Evolutionary conservation across 2,888 invertebrate species (phyloP), one percentile per base, ranked within the genome.

Genomic region (Lamproptera curius): DNA sequence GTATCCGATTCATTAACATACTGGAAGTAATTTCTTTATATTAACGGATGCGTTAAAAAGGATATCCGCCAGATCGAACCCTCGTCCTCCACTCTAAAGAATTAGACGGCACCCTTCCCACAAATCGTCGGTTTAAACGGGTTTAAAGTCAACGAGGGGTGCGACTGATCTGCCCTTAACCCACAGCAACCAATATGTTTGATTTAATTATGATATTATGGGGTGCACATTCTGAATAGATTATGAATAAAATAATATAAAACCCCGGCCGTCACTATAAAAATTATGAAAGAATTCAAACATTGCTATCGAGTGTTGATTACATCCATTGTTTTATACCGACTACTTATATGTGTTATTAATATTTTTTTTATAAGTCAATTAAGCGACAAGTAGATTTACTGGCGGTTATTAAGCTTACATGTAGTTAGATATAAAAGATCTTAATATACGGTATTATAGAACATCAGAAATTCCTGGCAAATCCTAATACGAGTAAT

Each of bases 51-150:
- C n/a, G n/a, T n/a, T n/a, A n/a, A n/a, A n/a, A n/a, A n/a, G n/a
- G n/a, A n/a, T n/a, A n/a, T n/a, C n/a, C n/a, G n/a, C n/a, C n/a
- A n/a, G n/a, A n/a, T n/a, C n/a, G n/a, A n/a, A n/a, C n/a, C n/a
- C n/a, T n/a, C n/a, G n/a, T n/a, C n/a, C 49, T 54, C 46, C 58
- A 62, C 61, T 63, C 57, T 61, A 64, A 63, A 59, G 57, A 63
- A 68, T 66, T 61, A 57, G 53, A 56, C 55, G 47, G 46, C 66
- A 63, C 66, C 57, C 62, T 57, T 58, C 61, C 37, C 59, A 62
- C 50, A 52, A 48, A 61, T 54, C 57, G 55, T 54, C 58, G 65
- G 61, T 37, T 28, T 28, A 31, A 35, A 41, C 11, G 14, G 23
- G 23, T 36, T 16, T 43, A 43, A 43, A 43, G 20, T 16, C 43